Percentiles rank a stretch among this genome's conserved stretches.
Conservation (phyloP, 1,140 invertebrate genomes). For the Drosophila nigromelanica region DNA sequence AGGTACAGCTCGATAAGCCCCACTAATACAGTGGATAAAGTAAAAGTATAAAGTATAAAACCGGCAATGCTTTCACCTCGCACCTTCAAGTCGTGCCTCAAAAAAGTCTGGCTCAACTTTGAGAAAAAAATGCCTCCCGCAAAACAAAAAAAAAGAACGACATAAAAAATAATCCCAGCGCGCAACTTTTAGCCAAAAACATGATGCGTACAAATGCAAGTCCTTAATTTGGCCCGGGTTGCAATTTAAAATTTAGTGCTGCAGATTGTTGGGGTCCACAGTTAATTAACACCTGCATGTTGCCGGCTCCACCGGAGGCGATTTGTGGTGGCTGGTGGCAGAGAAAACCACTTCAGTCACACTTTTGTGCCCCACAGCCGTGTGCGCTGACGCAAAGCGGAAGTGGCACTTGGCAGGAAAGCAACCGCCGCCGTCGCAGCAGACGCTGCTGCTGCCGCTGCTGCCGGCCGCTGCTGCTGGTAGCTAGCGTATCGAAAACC, state of each 20-base stretch:
- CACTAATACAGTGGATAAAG: conserved; percentile 14
- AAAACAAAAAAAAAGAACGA: conserved; percentile 22
- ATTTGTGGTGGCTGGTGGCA: neutral
- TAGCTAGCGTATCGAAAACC: conserved; percentile 74
- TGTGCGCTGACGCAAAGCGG: conserved; percentile 79
- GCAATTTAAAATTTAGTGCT: conserved; percentile 76
- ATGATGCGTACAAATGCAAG: conserved; percentile 60
- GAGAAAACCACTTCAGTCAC: conserved; percentile 69
- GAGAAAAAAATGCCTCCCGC: neutral
- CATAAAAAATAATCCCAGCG: conserved; percentile 12
- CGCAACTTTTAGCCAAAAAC: conserved; percentile 6
- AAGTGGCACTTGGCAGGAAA: conserved; percentile 73
- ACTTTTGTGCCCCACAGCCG: conserved; percentile 68
- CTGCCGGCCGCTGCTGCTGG: conserved; percentile 37
- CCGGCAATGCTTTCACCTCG: neutral
- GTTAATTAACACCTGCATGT: conserved; percentile 75
- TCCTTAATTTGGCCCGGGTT: conserved; percentile 69
- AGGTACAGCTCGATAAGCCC: neutral
- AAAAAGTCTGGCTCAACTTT: conserved; percentile 16
- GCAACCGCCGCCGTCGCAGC: neutral
- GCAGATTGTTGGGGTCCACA: conserved; percentile 43
- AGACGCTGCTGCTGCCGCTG: conserved; percentile 12
- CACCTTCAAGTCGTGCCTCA: neutral
- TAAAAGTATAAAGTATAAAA: neutral
- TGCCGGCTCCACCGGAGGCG: neutral